Evolutionary conservation across 2,888 invertebrate species (phyloP).

Genomic region (Nebria brevicollis): DNA sequence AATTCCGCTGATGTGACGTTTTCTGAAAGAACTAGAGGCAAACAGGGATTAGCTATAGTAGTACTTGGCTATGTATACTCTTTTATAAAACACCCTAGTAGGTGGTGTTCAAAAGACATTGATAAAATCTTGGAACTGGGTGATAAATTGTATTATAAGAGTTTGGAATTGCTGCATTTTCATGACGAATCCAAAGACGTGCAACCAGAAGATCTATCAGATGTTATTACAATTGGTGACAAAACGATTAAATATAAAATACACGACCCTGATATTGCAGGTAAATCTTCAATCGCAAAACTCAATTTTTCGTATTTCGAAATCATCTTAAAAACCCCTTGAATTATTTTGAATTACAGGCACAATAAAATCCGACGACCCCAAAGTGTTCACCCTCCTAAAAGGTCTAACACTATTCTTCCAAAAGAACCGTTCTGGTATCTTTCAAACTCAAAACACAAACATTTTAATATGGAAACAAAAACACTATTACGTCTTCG

Average conservation of each 20-base stretch:
- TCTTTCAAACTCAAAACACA: slow-evolving; percentile 61
- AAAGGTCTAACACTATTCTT: slow-evolving; percentile 69
- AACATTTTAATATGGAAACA: slow-evolving; percentile 69
- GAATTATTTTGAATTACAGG: slow-evolving; percentile 52
- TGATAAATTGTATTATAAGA: slow-evolving; percentile 63
- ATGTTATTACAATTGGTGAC: slow-evolving; percentile 64
- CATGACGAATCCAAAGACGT: slow-evolving; percentile 55
- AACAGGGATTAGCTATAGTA: slow-evolving; percentile 69
- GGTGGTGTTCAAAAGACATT: slow-evolving; percentile 71
- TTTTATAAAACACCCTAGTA: slow-evolving; percentile 68
- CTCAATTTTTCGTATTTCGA: not conserved
- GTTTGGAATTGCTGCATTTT: slow-evolving; percentile 55
- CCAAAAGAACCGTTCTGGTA: slow-evolving; percentile 65
- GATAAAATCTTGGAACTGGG: slow-evolving; percentile 69
- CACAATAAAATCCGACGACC: slow-evolving; percentile 57
- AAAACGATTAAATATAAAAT: slow-evolving; percentile 61
- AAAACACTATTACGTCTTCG: slow-evolving; percentile 72
- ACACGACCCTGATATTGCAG: slow-evolving; percentile 57
- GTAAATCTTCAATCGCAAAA: not conserved
- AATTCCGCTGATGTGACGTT: slow-evolving; percentile 60
- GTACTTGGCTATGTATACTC: slow-evolving; percentile 70
- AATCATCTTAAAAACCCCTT: not conserved
- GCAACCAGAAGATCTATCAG: slow-evolving; percentile 63
- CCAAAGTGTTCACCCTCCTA: slow-evolving; percentile 62
- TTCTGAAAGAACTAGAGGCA: slow-evolving; percentile 53